A percentile compares a stretch with the other conserved stretches of the same genome.
phyloP scores from a whole-genome alignment of 1,140 invertebrate species.

The Gonatopus flavifemur region DNA sequence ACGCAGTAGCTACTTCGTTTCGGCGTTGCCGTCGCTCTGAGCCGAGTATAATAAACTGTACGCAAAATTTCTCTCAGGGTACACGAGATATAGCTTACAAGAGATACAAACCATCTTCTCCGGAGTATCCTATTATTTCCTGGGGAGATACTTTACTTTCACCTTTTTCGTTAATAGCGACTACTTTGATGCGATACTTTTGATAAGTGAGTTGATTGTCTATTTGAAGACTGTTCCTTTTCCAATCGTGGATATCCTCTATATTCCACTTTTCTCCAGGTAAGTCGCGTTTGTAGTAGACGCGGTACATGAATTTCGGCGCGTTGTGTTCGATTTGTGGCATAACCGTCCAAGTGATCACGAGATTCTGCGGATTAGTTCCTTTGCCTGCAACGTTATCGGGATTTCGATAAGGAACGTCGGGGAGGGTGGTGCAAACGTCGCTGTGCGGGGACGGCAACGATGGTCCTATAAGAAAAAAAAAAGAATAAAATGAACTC shows the following conservation, averaged over 20 bases:
- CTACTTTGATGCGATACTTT: constrained; percentile 88
- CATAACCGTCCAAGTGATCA: constrained; percentile 96
- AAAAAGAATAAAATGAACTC: not conserved
- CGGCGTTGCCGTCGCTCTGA: no score
- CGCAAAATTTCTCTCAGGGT: no score
- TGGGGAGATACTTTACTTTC: constrained; percentile 81
- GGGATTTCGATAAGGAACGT: constrained; percentile 92
- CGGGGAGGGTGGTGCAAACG: constrained; percentile 83
- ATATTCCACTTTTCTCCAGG: constrained; percentile 71
- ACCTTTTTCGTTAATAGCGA: constrained; percentile 88
- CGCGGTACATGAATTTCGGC: constrained; percentile 87
- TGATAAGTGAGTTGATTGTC: constrained; percentile 89
- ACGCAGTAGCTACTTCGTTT: no score
- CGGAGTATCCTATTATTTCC: constrained; percentile 89
- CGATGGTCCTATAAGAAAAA: constrained; percentile 65
- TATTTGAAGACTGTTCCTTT: constrained; percentile 66
- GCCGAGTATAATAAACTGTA: no score
- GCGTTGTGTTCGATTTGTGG: constrained; percentile 96
- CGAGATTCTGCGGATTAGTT: constrained; percentile 83
- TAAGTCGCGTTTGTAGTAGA: constrained; percentile 83
- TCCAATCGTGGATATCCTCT: constrained; percentile 79
- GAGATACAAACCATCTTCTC: constrained; percentile 80
- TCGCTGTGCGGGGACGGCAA: constrained; percentile 76
- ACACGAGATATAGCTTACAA: no score
- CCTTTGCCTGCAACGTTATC: constrained; percentile 91